Evolutionary conservation across 2,797 vertebrate genomes (phyloP), one percentile per base, ranked within the genome.

Genomic region (Zalophus californianus): DNA sequence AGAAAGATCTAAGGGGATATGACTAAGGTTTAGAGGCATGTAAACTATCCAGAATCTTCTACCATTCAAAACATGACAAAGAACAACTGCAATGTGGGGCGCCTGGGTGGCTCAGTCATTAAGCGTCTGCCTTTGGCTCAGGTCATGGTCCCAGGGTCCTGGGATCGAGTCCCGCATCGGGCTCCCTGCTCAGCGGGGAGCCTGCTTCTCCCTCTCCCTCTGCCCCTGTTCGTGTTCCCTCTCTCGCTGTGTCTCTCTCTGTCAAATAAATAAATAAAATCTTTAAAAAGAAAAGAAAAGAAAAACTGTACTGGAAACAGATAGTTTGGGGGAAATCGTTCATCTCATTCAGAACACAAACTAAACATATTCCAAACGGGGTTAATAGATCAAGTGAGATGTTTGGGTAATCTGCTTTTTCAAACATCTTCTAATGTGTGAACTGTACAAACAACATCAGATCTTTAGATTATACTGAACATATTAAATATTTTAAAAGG

Each of bases 291-390:
- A 44, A 44, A 44, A 44, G 44, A 44, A 44, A 44, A 44, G 79
- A 78, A 92, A 92, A 88, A 68, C 54, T 75, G 35, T 16, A 56
- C 32, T 93, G 20, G 48, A 82, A 95, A 90, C 88, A 48, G 52
- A 77, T 35, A 48, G 75, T 70, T 96, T 84, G 14, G 52, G 20
- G 91, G 83, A 96, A 91, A 96, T 79, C 3, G 58, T 77, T 94
- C 66, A 48, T 91, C 50, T 83, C 27, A 83, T 87, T 86, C 35
- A 92, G 64, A 85, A 96, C 25, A 87, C 12, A 96, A 86, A 97
- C 64, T 86, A 92, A 90, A 52, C 29, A 48, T 56, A 83, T 91
- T 89, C 54, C 66, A 95, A 87, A 56, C 3, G 94, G 50, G 5
- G 23, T 75, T 94, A 83, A 88, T 41, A 90, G 70, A 91, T 85